Conservation (phyloP, 92 coral and sea anemone species). For the Palythoa grandiflora region DNA sequence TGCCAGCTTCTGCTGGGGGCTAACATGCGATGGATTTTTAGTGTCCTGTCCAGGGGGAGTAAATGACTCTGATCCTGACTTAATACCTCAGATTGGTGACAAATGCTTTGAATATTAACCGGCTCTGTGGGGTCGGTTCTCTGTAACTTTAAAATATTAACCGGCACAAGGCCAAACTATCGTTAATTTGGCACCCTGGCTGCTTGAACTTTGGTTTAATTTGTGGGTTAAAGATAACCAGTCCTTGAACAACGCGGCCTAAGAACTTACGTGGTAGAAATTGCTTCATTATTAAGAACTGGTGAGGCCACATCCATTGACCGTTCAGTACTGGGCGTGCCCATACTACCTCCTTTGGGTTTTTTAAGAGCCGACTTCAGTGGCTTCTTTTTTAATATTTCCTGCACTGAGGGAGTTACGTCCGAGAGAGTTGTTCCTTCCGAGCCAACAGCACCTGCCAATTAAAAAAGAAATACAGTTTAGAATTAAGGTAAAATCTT, state of each 20-base stretch:
- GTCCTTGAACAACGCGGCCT: neutral
- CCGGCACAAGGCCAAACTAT: too few species aligned
- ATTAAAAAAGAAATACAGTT: neutral
- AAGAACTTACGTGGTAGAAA: slow-evolving; percentile 19
- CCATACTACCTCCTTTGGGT: slow-evolving; percentile 54
- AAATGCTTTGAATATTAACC: too few species aligned
- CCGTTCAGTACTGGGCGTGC: slow-evolving; percentile 31
- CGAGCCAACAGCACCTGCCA: slow-evolving; percentile 81
- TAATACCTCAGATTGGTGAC: too few species aligned
- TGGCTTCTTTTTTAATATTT: slow-evolving; percentile 78
- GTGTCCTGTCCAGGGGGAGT: too few species aligned
- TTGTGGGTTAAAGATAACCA: neutral
- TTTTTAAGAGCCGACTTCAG: slow-evolving; percentile 89
- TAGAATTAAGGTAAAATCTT: neutral
- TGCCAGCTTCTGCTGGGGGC: too few species aligned
- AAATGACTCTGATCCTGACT: too few species aligned
- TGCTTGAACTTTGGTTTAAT: too few species aligned
- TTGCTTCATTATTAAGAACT: slow-evolving; percentile 19
- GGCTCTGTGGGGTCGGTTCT: too few species aligned
- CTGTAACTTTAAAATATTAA: too few species aligned
- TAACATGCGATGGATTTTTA: too few species aligned
- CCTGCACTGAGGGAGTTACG: slow-evolving; percentile 68
- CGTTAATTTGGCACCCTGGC: too few species aligned
- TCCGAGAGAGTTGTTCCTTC: slow-evolving; percentile 62
- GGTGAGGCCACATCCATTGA: slow-evolving; percentile 45